Base-by-base conservation (phyloP, 2,888 invertebrate genomes). In the Pilophorus perplexus region DNA sequence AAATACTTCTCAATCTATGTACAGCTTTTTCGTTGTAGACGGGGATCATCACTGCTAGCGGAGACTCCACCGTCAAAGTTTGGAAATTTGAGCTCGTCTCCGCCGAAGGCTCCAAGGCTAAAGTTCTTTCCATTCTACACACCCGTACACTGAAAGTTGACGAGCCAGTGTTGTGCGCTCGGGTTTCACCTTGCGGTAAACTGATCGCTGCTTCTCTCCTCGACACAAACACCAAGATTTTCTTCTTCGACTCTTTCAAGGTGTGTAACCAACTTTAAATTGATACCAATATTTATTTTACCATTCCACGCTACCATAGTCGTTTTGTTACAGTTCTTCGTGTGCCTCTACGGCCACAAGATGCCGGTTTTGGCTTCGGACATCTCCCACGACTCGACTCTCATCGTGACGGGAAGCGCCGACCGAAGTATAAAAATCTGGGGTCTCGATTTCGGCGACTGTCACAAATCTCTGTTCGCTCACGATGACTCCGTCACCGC, bases 391-490 rank as follows among this genome's bases (percentile, higher is more conserved):
- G 94, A 94, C 77, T 89, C 88, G 0, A 83, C 84, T 8, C 76
- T 98, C 22, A 88, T 98, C 70, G 91, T 87, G 8, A 96, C 98
- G 0, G 98, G 97, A 5, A 96, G 97, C 2, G 90, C 91, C 0
- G 99, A 99, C 80, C 84, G 95, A 40, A 96, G 93, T 77, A 85
- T 98, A 25, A 96, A 97, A 80, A 87, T 99, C 69, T 99, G 98
- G 98, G 98, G 98, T 33, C 83, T 98, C 79, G 96, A 98, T 79
- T 98, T 95, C 77, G 98, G 98, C n/a, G 96, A 99, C 77, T 97
- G 96, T n/a, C 97, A 95, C 79, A 86, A 86, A 74, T 95, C 95
- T 0, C 83, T 98, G 72, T 93, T 96, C 77, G 97, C 96, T 0
- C 98, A 99, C 77, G 94, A 97, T 74, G 95, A 96, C 77, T 91